These are phyloP conservation scores for Atrichornis clamosus DNA, from an alignment of 2,113 vertebrate genomes.

Conservation along the genomic window DNA sequence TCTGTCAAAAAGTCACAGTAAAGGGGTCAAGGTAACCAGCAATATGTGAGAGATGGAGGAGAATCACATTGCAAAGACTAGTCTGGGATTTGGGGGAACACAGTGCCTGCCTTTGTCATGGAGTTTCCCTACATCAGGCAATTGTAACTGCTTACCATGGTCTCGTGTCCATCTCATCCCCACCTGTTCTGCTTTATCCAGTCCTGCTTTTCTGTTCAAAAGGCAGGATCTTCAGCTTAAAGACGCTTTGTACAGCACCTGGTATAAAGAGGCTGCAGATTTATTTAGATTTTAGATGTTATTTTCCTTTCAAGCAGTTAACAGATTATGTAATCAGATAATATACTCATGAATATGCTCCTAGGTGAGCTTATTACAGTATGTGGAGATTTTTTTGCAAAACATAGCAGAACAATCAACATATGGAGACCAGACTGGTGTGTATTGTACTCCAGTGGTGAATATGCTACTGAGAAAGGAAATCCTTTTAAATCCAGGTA, in stretches of 20 bases:
- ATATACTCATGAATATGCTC: background rate
- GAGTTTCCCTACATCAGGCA: background rate
- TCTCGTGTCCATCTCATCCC: background rate
- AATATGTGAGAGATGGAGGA: background rate
- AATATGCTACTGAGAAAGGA: background rate
- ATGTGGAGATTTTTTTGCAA: background rate
- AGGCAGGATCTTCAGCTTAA: background rate
- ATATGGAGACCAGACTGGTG: background rate
- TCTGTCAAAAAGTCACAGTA: background rate
- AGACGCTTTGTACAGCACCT: background rate
- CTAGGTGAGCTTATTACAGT: background rate
- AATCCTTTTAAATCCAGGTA: background rate
- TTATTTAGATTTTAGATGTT: background rate
- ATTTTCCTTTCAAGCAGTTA: background rate
- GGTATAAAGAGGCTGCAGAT: background rate
- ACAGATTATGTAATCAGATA: background rate
- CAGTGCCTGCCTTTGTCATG: background rate
- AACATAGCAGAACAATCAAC: background rate
- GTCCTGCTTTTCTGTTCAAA: background rate
- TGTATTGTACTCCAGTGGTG: background rate
- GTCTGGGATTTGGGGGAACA: background rate
- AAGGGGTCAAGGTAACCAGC: background rate
- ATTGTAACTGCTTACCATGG: background rate
- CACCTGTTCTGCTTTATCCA: background rate
- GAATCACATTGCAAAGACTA: background rate